phyloP scores from a whole-genome alignment of 2,113 vertebrate genomes.

The Thalassarche chlororhynchos region DNA sequence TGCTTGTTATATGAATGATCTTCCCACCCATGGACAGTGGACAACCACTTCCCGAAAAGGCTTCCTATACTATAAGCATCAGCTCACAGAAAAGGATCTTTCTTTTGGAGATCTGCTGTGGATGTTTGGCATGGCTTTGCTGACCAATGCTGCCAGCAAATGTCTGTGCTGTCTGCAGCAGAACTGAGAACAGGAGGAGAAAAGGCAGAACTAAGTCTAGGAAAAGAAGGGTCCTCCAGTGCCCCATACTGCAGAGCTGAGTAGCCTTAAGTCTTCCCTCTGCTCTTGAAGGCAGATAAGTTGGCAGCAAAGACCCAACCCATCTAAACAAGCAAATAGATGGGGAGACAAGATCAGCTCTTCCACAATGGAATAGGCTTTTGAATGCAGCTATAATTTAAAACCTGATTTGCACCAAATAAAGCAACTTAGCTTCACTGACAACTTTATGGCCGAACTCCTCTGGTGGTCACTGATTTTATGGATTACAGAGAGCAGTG shows the following conservation, averaged over 20 bases:
- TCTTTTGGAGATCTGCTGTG: background rate
- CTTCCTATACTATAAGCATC: background rate
- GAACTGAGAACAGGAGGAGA: background rate
- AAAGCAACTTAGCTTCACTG: background rate
- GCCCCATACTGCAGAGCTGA: background rate
- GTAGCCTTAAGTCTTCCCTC: background rate
- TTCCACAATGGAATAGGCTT: background rate
- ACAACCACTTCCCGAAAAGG: background rate
- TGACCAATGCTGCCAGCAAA: background rate
- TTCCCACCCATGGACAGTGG: background rate
- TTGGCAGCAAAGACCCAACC: background rate
- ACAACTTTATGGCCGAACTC: background rate
- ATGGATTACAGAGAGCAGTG: background rate
- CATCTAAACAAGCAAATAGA: background rate
- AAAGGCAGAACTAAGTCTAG: background rate
- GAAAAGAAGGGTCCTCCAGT: background rate
- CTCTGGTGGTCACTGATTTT: background rate
- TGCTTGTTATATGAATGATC: background rate
- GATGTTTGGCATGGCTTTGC: background rate
- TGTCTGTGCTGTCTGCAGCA: background rate
- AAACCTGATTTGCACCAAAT: background rate
- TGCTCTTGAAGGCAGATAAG: background rate
- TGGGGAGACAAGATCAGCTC: background rate
- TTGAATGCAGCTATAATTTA: background rate
- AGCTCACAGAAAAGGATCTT: background rate